These are phyloP conservation scores for Corythaixoides concolor DNA, from an alignment of 2,113 vertebrate genomes.

Conservation along the genomic window DNA sequence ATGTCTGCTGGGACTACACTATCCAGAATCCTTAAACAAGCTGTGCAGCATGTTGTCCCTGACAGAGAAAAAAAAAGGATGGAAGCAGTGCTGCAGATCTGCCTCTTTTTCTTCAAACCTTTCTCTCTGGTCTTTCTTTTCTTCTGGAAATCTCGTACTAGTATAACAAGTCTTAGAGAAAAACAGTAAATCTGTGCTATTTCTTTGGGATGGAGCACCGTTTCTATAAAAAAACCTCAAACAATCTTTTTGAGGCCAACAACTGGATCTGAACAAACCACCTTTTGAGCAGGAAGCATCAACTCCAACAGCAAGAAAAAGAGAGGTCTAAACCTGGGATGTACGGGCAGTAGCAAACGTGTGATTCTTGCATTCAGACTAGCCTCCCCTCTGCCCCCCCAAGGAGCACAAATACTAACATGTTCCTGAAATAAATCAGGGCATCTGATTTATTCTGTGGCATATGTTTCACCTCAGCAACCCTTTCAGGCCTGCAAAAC, in stretches of 20 bases:
- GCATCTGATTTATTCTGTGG: not conserved
- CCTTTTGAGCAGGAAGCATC: not conserved
- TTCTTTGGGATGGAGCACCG: not conserved
- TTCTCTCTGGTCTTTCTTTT: not conserved
- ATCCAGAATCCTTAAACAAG: conserved; percentile 46
- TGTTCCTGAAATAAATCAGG: not conserved
- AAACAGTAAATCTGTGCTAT: not conserved
- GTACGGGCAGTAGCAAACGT: not conserved
- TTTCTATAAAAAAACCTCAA: not conserved
- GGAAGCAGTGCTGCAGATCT: not conserved
- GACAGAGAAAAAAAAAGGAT: not conserved
- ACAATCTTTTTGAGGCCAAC: not conserved
- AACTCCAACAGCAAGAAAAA: not conserved
- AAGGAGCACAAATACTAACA: not conserved
- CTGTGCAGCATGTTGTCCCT: not conserved
- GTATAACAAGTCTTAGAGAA: not conserved
- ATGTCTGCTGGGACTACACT: conserved; percentile 28
- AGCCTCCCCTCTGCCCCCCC: accelerated
- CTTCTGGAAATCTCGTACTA: not conserved
- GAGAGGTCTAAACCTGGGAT: not conserved
- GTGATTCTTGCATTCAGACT: not conserved
- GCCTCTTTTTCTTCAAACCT: not conserved
- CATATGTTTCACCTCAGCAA: not conserved
- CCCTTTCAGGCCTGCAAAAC: not conserved
- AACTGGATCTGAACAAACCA: not conserved